Conservation (phyloP, 2,113 vertebrate genomes). For the Vulpes ferrilata region DNA sequence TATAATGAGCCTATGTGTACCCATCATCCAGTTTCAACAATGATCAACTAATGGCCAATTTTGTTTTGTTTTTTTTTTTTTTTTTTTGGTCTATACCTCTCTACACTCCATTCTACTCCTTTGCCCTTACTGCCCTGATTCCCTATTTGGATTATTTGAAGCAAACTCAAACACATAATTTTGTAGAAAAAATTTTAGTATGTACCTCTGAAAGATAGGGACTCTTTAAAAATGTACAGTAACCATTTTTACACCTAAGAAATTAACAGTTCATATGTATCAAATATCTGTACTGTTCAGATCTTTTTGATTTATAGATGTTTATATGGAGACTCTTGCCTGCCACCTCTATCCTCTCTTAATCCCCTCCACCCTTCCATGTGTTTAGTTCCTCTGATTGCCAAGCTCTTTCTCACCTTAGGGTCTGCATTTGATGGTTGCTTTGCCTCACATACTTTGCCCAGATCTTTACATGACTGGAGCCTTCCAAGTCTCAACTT, state of each 20-base stretch:
- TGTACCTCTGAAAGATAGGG: background rate
- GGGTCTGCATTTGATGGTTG: background rate
- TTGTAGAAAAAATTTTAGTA: background rate
- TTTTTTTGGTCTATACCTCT: background rate
- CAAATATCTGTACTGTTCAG: background rate
- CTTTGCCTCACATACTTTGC: background rate
- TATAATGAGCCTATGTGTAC: background rate
- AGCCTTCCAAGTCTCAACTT: background rate
- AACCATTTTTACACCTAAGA: background rate
- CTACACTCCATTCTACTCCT: no score
- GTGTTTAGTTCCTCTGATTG: background rate
- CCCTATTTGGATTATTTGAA: constrained; percentile 6
- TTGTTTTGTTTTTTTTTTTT: background rate
- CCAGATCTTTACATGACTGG: background rate
- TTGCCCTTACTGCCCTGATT: background rate
- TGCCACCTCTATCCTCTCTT: background rate
- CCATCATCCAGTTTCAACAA: background rate
- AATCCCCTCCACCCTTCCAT: background rate
- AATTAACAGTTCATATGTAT: background rate
- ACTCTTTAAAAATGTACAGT: background rate
- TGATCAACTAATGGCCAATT: background rate
- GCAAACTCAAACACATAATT: constrained; percentile 19
- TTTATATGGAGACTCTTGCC: background rate
- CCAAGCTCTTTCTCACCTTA: background rate
- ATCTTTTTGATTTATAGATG: background rate